Evolutionary conservation across 2,888 invertebrate species (phyloP), one percentile per base, ranked within the genome.

Genomic region (Apodemia hepburni): DNA sequence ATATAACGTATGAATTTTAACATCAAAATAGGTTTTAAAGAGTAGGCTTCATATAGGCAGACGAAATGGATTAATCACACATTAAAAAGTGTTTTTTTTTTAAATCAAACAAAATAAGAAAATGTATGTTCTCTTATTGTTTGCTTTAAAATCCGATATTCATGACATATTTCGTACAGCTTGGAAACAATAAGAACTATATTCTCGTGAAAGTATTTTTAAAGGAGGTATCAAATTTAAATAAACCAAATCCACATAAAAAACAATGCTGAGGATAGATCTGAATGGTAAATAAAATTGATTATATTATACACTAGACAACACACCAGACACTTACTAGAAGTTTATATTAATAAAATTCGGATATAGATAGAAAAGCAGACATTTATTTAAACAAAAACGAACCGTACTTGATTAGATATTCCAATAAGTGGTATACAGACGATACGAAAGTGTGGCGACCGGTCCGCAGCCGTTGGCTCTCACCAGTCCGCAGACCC

Each of bases 381-480:
- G 54, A 54, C 12, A 54, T 54, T 54, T 54, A 54, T 27, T 22
- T 54, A 54, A 54, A 54, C 27, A 54, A 54, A 12, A 54, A 54
- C 54, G 27, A 57, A 8, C 22, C 27, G n/a, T 57, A 29, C 11
- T 38, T 42, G 42, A 38, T 59, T 59, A 17, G 42, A 35, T 57
- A 57, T 57, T 57, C 57, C 15, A 57, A 57, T 57, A 58, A 58
- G 58, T 33, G 62, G 38, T 65, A 57, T 58, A 62, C 38, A 58
- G 66, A 73, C 70, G 71, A 67, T 65, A 59, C 66, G 65, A 90
- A 88, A 72, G 82, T 89, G 90, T 91, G 88, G 90, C 85, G 87
- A 62, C 87, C 87, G 67, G 83, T 85, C 70, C 81, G 87, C 61
- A 80, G 82, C 76, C 90, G 90, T 73, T 90, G 89, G 90, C 84